These are phyloP conservation scores for Epicauta chinensis DNA, from an alignment of 1,140 invertebrate species.

Conservation along the genomic window DNA sequence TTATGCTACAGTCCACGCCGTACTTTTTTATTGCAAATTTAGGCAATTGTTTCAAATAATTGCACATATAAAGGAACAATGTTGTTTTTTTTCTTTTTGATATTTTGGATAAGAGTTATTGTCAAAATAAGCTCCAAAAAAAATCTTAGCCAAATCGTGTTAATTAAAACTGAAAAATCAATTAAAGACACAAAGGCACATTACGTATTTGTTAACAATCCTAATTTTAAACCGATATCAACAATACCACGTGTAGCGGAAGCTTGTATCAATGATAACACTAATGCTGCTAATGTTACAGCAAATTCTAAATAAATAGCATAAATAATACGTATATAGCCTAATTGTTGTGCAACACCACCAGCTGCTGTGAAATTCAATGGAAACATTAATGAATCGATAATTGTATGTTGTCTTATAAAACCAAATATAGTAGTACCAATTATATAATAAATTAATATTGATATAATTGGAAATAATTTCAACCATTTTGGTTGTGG, in stretches of 20 bases:
- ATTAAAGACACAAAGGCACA: background rate
- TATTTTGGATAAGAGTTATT: no score
- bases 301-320: conserved; percentile 62
- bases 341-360: conserved; percentile 54
- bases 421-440: conserved; percentile 57
- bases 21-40: no score
- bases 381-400: conserved; percentile 58
- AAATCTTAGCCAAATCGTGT: no score
- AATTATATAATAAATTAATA: conserved; percentile 50
- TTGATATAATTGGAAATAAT: conserved; percentile 43
- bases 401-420: conserved; percentile 45
- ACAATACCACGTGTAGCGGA: conserved; percentile 51
- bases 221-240: conserved; percentile 50
- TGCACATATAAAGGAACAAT: no score
- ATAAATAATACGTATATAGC: conserved; percentile 55
- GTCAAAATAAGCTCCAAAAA: no score
- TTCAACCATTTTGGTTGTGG: conserved; percentile 40
- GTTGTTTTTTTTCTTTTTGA: no score
- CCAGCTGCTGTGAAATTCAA: conserved; percentile 63
- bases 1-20: no score
- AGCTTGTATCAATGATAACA: conserved; percentile 52
- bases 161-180: background rate
- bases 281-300: conserved; percentile 53
- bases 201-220: conserved; percentile 48
- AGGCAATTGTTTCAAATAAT: no score